Percentiles rank a stretch among this genome's conserved stretches.
Evolutionary conservation across 2,113 vertebrate species (phyloP).

Genomic region (Mobula birostris): DNA sequence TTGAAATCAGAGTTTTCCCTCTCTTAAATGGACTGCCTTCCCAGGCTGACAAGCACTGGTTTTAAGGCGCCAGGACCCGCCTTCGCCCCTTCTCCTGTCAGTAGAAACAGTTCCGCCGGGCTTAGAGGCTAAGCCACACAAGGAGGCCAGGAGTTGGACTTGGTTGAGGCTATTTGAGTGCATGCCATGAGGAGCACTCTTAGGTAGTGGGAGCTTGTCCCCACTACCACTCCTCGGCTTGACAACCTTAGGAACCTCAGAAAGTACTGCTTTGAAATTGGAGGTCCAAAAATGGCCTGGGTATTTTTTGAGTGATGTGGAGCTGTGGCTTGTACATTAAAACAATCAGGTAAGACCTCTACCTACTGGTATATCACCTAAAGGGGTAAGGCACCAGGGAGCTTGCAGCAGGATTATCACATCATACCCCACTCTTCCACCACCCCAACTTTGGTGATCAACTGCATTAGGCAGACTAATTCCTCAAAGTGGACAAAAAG

Average conservation of each 20-base stretch:
- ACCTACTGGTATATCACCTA: background rate
- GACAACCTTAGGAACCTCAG: background rate
- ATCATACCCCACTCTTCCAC: background rate
- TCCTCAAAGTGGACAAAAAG: background rate
- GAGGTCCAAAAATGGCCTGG: background rate
- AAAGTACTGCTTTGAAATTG: background rate
- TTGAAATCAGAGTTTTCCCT: no score
- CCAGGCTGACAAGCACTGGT: no score
- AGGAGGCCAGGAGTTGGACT: no score
- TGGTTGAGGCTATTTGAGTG: no score
- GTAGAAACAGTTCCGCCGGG: no score
- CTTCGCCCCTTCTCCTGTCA: no score
- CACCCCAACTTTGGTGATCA: background rate
- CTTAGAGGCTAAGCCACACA: no score
- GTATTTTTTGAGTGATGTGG: background rate
- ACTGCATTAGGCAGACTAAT: background rate
- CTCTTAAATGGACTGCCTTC: no score
- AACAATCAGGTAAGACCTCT: background rate
- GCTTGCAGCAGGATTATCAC: background rate
- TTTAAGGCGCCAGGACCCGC: no score
- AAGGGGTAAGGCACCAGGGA: background rate
- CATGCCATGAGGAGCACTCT: no score
- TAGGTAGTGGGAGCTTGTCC: no score
- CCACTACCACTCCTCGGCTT: no score
- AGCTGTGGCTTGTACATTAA: background rate